Conservation (phyloP, 2,888 invertebrate genomes). For the Listrodromus nycthemerus region DNA sequence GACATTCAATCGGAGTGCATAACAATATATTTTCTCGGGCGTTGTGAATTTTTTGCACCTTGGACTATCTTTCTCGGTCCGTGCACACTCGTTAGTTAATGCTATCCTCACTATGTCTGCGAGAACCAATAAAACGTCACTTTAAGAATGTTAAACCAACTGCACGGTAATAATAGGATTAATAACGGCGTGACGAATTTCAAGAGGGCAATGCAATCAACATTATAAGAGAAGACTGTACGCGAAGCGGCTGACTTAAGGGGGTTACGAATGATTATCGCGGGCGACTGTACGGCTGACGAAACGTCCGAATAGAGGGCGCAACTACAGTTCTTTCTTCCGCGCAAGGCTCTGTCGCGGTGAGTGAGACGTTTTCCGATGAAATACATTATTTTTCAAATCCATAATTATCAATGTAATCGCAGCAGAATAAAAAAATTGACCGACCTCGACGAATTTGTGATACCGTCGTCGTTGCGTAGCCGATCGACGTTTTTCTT, state of each 20-base stretch:
- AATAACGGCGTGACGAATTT: not conserved
- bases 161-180: not conserved
- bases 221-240: not conserved
- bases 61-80: no score
- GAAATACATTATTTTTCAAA: slow-evolving; percentile 44
- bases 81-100: no score
- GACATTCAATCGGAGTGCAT: no score
- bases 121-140: no score
- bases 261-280: not conserved
- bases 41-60: no score
- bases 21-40: no score
- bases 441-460: not conserved
- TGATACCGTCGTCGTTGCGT: slow-evolving; percentile 3
- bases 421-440: slow-evolving; percentile 26
- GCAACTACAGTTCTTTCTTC: slow-evolving; percentile 52
- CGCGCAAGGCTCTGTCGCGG: slow-evolving; percentile 59
- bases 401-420: slow-evolving; percentile 64
- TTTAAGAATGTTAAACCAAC: no score
- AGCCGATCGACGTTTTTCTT: slow-evolving; percentile 46
- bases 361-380: slow-evolving; percentile 60
- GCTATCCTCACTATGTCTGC: no score
- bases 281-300: not conserved
- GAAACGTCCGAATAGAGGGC: slow-evolving; percentile 26
- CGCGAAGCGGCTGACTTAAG: not conserved
- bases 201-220: not conserved